Conservation (phyloP, 2,888 invertebrate species). For the Empis stercorea region DNA sequence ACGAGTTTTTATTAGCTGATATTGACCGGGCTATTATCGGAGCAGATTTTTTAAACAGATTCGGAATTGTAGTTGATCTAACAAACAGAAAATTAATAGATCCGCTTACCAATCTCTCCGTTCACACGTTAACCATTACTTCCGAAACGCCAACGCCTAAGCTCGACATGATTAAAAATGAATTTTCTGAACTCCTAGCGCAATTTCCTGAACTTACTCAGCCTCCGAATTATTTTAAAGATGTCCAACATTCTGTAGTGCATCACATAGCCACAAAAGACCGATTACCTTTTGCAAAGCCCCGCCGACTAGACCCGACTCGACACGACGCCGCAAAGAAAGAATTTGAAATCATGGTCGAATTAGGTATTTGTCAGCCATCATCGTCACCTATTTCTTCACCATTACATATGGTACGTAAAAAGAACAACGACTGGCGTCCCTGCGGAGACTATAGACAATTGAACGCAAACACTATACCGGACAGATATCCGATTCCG, state of each 20-base stretch:
- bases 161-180: background rate
- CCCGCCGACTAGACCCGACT: background rate
- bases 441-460: constrained; percentile 5
- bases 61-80: constrained; percentile 4
- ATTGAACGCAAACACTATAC: constrained; percentile 3
- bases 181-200: background rate
- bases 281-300: background rate
- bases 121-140: background rate
- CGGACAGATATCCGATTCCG: constrained; percentile 5
- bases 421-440: constrained; percentile 1
- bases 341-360: constrained; percentile 1
- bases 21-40: constrained; percentile 4
- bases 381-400: background rate
- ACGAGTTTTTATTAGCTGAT: constrained; percentile 1
- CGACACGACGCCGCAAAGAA: constrained; percentile 1
- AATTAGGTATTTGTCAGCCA: constrained; percentile 5
- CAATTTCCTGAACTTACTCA: background rate
- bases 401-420: background rate
- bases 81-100: background rate
- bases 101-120: background rate
- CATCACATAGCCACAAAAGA: background rate
- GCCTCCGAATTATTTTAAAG: background rate
- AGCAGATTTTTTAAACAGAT: constrained; percentile 8
- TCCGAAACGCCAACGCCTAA: background rate
- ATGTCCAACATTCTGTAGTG: background rate